Conservation (phyloP, 2,113 vertebrate genomes). For the Microcebus jonahi region DNA sequence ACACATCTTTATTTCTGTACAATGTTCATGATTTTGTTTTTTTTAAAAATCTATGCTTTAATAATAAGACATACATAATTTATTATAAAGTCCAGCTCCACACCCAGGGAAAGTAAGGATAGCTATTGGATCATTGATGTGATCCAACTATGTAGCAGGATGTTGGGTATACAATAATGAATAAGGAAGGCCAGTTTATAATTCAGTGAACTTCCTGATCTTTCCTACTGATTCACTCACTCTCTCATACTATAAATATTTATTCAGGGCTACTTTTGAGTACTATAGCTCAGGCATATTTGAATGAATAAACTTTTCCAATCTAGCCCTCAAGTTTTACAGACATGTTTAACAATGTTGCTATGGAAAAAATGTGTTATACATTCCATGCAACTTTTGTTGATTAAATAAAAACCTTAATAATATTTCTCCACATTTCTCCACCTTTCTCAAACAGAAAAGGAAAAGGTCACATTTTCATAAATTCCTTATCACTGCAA, state of each 20-base stretch:
- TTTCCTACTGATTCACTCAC: not conserved
- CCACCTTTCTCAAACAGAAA: not conserved
- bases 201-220: not conserved
- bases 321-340: not conserved
- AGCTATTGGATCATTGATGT: not conserved
- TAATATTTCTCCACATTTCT: not conserved
- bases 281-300: not conserved
- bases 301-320: conserved; percentile 22
- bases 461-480: not conserved
- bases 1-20: not conserved
- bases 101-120: not conserved
- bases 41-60: not conserved
- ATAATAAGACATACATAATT: not conserved
- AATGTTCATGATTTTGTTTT: not conserved
- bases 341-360: not conserved
- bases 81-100: not conserved
- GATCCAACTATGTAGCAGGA: not conserved
- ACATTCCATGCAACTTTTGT: not conserved
- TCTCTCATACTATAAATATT: not conserved
- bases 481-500: not conserved
- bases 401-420: not conserved
- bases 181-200: not conserved
- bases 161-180: not conserved
- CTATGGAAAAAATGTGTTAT: not conserved
- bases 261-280: not conserved